phyloP scores from a whole-genome alignment of 2,888 invertebrate genomes.

The Glyphotaelius pellucidus region DNA sequence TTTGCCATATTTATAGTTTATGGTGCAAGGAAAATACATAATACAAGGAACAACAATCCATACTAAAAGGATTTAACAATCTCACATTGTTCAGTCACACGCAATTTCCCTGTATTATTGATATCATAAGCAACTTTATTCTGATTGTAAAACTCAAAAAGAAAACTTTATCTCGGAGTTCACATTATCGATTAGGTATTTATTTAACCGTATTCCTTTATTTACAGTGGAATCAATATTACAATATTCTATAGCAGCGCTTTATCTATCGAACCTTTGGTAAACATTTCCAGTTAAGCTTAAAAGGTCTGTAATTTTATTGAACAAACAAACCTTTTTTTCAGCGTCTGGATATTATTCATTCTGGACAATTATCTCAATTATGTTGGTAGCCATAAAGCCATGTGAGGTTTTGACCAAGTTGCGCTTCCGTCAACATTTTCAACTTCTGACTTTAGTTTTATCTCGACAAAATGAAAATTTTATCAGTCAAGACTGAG shows the following conservation, averaged over 20 bases:
- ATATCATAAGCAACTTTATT: slow-evolving; percentile 38
- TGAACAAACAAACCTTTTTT: slow-evolving; percentile 51
- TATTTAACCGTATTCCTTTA: slow-evolving; percentile 55
- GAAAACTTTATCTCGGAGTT: slow-evolving; percentile 48
- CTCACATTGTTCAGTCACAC: neutral
- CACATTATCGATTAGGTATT: slow-evolving; percentile 60
- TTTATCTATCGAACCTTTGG: slow-evolving; percentile 60
- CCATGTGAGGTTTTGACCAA: neutral
- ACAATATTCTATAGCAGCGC: slow-evolving; percentile 59
- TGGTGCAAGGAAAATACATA: neutral
- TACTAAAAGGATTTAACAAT: slow-evolving; percentile 6
- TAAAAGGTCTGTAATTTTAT: slow-evolving; percentile 48
- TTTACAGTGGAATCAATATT: slow-evolving; percentile 63
- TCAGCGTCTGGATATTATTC: neutral
- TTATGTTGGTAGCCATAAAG: neutral
- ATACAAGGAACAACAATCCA: neutral
- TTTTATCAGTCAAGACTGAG: neutral
- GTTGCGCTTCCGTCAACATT: neutral
- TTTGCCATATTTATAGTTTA: neutral
- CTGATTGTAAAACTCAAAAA: slow-evolving; percentile 38
- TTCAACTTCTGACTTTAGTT: neutral
- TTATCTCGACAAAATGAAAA: no score
- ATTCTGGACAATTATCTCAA: neutral
- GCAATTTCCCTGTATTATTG: slow-evolving; percentile 23
- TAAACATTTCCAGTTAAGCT: slow-evolving; percentile 55